Conservation (phyloP, 1,140 invertebrate species). For the Drosophila funebris region DNA sequence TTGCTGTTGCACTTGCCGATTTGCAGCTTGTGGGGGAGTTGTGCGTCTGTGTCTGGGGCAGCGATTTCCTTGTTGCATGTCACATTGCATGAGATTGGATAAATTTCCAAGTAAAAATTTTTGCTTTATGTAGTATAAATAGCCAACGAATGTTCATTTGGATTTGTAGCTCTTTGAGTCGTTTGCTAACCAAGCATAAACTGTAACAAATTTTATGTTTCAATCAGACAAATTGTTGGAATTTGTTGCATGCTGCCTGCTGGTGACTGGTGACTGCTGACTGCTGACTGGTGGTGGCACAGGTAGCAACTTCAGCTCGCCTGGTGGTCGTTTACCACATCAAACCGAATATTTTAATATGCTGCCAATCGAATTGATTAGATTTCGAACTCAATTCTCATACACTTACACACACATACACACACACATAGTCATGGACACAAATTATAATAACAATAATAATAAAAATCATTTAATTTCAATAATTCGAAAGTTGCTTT, state of each 20-base stretch:
- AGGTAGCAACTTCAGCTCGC: conserved; percentile 25
- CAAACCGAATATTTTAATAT: conserved; percentile 79
- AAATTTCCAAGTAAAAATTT: conserved; percentile 63
- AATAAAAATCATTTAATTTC: conserved; percentile 77
- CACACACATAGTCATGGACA: neutral
- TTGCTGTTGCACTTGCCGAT: neutral
- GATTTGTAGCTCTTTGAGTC: neutral
- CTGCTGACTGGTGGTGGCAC: conserved; percentile 10
- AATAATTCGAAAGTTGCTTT: conserved; percentile 76
- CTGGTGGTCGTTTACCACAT: conserved; percentile 59
- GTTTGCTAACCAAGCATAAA: conserved; percentile 47
- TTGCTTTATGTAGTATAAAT: conserved; percentile 35
- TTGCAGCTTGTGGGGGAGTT: conserved; percentile 56
- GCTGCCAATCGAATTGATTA: conserved; percentile 77
- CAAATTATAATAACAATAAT: conserved; percentile 55
- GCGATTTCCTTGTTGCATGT: conserved; percentile 75
- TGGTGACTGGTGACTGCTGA: too few species aligned
- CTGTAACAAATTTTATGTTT: conserved; percentile 59
- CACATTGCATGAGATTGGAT: conserved; percentile 76
- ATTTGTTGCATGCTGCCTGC: conserved; percentile 20
- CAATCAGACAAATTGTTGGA: conserved; percentile 49
- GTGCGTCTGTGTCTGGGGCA: conserved; percentile 24
- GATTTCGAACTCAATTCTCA: conserved; percentile 47
- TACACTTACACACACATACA: conserved; percentile 25
- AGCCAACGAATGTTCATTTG: conserved; percentile 13